Conservation (phyloP, 2,888 invertebrate genomes). For the Herminia tarsipennalis region DNA sequence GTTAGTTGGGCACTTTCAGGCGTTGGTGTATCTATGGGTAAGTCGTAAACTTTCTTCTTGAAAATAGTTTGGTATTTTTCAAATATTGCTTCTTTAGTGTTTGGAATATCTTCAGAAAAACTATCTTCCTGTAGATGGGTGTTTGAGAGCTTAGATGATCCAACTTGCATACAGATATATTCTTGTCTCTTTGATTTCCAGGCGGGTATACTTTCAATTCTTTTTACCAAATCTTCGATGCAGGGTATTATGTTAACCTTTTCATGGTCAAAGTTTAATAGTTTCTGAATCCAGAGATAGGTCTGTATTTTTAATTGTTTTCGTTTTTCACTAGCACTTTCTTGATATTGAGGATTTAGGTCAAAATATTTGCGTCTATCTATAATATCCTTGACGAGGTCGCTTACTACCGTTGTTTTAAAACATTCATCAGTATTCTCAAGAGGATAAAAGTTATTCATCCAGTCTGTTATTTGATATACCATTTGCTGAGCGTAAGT, state of each 20-base stretch:
- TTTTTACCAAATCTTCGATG: too few species aligned
- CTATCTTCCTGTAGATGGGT: too few species aligned
- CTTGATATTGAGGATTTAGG: constrained; percentile 45
- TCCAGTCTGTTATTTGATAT: constrained; percentile 63
- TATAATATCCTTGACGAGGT: constrained; percentile 66
- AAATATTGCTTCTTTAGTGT: constrained; percentile 34
- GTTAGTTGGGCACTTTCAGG: constrained; percentile 39
- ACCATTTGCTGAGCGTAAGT: constrained; percentile 48
- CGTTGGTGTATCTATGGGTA: constrained; percentile 49
- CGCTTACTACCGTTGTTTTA: constrained; percentile 50
- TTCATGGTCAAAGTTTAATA: too few species aligned
- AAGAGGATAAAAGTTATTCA: constrained; percentile 45
- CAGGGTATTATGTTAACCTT: too few species aligned
- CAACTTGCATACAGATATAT: too few species aligned
- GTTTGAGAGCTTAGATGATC: too few species aligned
- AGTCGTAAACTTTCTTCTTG: constrained; percentile 46
- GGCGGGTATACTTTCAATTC: too few species aligned
- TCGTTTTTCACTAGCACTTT: constrained; percentile 53
- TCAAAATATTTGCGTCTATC: constrained; percentile 67
- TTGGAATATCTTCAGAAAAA: constrained; percentile 34
- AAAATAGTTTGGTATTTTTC: constrained; percentile 47
- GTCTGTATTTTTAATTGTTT: constrained; percentile 69
- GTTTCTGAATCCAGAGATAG: constrained; percentile 67
- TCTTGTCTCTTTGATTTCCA: too few species aligned
- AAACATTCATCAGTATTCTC: constrained; percentile 32